Evolutionary conservation across 2,113 vertebrate species (phyloP), one percentile per base, ranked within the genome.

Genomic region (Chlamydotis undulata): DNA sequence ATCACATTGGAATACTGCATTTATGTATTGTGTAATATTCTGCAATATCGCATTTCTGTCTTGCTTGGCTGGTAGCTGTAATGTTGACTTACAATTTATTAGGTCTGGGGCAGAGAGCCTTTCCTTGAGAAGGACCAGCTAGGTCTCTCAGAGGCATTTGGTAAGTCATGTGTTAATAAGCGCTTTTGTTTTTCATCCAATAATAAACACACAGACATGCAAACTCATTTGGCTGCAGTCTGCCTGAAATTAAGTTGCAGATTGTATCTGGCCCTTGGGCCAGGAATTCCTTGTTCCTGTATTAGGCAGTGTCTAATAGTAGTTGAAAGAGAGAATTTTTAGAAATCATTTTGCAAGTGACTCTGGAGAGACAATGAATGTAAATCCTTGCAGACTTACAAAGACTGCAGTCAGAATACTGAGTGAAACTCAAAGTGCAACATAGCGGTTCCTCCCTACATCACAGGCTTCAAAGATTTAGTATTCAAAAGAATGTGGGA

Each of bases 391-490:
- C 86, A 94, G 90, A 89, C 37, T 96, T 82, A 83, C 60, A 86
- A 92, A 94, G 88, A 71, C 94, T 87, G 86, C 92, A 95, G 94
- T 95, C 90, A 75, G 95, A 94, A 95, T 93, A 92, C 63, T 93
- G 92, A 96, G 88, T 82, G 88, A 92, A 90, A 89, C 92, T 95
- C 84, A 59, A 92, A 94, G 73, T 87, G 80, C 60, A 75, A 75
- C 60, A 83, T 43, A 74, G 68, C 14, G 0, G 55, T 95, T 86
- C 86, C 56, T 96, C 79, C 92, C 64, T 89, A 45, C 83, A 90
- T 96, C 82, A 75, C 79, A 95, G 73, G 88, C 88, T 94, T 96
- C 95, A 94, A 90, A 95, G 93, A 90, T 83, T 96, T 88, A 75
- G 83, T 87, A 93, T 95, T 95, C 83, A 89, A 87, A 90, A 78